A percentile compares a stretch with the other conserved stretches of the same genome.
phyloP scores from a whole-genome alignment of 2,797 vertebrate species.

The Sus cebifrons region DNA sequence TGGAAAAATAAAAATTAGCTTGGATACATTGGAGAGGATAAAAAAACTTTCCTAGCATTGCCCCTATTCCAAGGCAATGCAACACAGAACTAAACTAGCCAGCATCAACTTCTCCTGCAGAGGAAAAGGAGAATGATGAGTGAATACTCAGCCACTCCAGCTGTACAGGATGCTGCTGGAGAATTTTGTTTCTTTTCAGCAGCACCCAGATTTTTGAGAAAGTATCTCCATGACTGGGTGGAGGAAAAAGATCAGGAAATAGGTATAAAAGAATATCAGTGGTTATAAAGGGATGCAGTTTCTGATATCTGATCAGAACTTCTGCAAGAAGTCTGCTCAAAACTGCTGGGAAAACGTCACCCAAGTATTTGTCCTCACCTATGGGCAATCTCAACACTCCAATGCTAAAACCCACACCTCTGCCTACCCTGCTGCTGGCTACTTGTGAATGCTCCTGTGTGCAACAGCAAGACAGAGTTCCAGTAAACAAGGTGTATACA shows the following conservation, averaged over 20 bases:
- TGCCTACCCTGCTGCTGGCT: too few species aligned
- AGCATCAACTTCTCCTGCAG: neutral
- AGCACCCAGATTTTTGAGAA: neutral
- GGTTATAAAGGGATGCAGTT: neutral
- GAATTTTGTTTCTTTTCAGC: neutral
- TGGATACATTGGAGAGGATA: neutral
- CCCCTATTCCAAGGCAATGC: neutral
- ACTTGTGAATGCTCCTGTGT: neutral
- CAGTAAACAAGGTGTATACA: neutral
- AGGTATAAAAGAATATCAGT: neutral
- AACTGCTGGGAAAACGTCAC: neutral
- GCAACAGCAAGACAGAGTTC: neutral
- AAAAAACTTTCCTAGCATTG: neutral
- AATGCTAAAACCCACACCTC: neutral
- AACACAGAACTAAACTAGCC: neutral
- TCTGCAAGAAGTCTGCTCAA: neutral
- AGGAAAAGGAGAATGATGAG: too few species aligned
- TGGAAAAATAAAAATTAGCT: neutral
- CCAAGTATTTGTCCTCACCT: too few species aligned
- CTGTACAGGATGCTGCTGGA: too few species aligned
- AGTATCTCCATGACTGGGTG: neutral
- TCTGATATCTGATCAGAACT: neutral
- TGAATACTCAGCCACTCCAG: too few species aligned
- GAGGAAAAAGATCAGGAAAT: neutral
- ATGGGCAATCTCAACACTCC: neutral